Evolutionary conservation across 2,797 vertebrate genomes (phyloP).

Genomic region (Pipistrellus pygmaeus): DNA sequence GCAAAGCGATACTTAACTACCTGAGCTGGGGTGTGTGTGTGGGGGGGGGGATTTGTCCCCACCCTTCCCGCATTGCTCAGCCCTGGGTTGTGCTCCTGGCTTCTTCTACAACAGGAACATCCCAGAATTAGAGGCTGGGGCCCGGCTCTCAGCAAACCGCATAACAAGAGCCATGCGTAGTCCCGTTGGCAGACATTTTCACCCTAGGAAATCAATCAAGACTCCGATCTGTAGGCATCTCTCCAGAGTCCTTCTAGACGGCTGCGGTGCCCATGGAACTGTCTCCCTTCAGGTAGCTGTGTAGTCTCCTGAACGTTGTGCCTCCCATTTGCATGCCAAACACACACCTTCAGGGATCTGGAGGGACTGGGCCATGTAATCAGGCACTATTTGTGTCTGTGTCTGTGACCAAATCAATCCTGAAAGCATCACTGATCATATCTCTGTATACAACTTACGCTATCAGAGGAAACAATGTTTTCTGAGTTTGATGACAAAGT

Average conservation of each 20-base stretch:
- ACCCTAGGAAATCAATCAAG: background rate
- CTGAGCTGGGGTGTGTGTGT: background rate
- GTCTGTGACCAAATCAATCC: background rate
- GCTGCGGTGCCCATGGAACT: rapidly evolving
- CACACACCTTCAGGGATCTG: too few species aligned
- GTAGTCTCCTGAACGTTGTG: background rate
- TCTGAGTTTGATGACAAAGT: background rate
- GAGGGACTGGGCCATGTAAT: too few species aligned
- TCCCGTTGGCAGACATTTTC: background rate
- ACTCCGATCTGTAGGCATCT: background rate
- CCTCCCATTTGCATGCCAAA: background rate
- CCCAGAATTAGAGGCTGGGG: background rate
- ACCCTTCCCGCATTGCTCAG: background rate
- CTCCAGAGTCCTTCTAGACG: background rate
- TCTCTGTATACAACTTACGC: background rate
- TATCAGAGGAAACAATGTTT: background rate
- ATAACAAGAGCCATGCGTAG: background rate
- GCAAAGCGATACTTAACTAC: too few species aligned
- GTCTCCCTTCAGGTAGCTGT: background rate
- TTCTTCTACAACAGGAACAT: rapidly evolving
- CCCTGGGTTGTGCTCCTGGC: background rate
- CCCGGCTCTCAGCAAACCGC: background rate
- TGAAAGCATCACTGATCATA: background rate
- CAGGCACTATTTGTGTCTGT: background rate
- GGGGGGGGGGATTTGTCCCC: background rate